Percentiles rank a stretch among this genome's conserved stretches.
Evolutionary conservation across 2,888 invertebrate genomes (phyloP).

Genomic region (Helobdella robusta): DNA sequence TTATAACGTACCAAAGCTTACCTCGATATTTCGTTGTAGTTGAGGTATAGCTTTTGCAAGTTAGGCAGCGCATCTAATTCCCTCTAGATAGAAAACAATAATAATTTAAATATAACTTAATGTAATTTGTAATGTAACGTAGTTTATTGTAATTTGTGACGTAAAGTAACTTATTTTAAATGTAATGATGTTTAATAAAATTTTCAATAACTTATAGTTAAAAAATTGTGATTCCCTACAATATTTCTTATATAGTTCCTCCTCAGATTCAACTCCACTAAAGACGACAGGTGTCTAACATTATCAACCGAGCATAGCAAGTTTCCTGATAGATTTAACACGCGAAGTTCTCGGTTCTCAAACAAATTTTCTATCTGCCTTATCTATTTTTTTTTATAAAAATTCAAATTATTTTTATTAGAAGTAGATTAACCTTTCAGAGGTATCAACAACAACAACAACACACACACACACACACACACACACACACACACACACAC

Average conservation of each 20-base stretch:
- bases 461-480: no score
- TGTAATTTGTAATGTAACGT: no score
- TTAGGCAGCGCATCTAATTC: slow-evolving; percentile 70
- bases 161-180: no score
- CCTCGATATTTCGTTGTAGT: slow-evolving; percentile 68
- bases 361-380: slow-evolving; percentile 60
- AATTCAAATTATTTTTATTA: no score
- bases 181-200: no score
- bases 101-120: no score
- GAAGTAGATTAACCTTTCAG: no score
- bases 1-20: slow-evolving; percentile 48
- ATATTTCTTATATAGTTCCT: slow-evolving; percentile 64
- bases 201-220: no score
- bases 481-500: no score
- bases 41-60: slow-evolving; percentile 69
- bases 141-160: no score
- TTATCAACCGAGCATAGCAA: slow-evolving; percentile 68
- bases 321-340: slow-evolving; percentile 84
- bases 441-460: no score
- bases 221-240: slow-evolving; percentile 35
- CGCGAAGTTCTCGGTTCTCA: slow-evolving; percentile 66
- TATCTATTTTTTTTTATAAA: no score
- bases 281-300: slow-evolving; percentile 64
- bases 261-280: slow-evolving; percentile 78
- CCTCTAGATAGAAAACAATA: slow-evolving; percentile 60